Conservation (phyloP, 2,888 invertebrate genomes). For the Eustalomyia histrio region DNA sequence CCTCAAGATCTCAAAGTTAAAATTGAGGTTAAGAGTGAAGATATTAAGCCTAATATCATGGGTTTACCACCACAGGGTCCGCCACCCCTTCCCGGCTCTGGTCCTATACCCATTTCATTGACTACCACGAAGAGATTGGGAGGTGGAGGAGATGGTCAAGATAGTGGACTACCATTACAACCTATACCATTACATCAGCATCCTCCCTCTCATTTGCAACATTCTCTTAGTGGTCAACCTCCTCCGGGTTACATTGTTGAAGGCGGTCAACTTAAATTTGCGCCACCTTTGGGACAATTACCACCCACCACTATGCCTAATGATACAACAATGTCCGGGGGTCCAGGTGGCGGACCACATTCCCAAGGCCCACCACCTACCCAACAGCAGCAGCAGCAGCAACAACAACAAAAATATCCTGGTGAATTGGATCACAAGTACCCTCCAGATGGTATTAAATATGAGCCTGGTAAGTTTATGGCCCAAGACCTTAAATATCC, state of each 20-base stretch:
- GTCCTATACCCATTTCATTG: slow-evolving; percentile 45
- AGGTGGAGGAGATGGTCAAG: slow-evolving; percentile 25
- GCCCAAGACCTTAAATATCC: slow-evolving; percentile 80
- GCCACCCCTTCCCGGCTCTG: slow-evolving; percentile 3
- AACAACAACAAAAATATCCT: slow-evolving; percentile 72
- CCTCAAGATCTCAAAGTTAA: slow-evolving; percentile 88
- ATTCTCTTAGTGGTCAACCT: slow-evolving; percentile 63
- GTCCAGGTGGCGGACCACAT: slow-evolving; percentile 41
- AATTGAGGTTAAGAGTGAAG: slow-evolving; percentile 82
- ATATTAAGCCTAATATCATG: slow-evolving; percentile 74
- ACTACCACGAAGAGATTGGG: slow-evolving; percentile 41
- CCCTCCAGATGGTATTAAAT: slow-evolving; percentile 74
- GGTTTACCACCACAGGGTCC: slow-evolving; percentile 63
- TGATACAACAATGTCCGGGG: slow-evolving; percentile 67
- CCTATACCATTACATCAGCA: slow-evolving; percentile 50
- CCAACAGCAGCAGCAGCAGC: slow-evolving; percentile 55
- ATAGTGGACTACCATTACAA: slow-evolving; percentile 9
- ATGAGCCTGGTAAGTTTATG: slow-evolving; percentile 74
- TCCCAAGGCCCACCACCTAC: slow-evolving; percentile 63
- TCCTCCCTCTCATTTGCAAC: slow-evolving; percentile 70
- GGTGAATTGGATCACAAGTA: slow-evolving; percentile 78
- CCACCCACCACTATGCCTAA: slow-evolving; percentile 71
- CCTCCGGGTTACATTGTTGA: slow-evolving; percentile 75
- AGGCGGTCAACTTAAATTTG: slow-evolving; percentile 74
- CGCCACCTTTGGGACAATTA: slow-evolving; percentile 67